Base-by-base conservation (phyloP, 2,888 invertebrate species). In the Ormyrus pomaceus region DNA sequence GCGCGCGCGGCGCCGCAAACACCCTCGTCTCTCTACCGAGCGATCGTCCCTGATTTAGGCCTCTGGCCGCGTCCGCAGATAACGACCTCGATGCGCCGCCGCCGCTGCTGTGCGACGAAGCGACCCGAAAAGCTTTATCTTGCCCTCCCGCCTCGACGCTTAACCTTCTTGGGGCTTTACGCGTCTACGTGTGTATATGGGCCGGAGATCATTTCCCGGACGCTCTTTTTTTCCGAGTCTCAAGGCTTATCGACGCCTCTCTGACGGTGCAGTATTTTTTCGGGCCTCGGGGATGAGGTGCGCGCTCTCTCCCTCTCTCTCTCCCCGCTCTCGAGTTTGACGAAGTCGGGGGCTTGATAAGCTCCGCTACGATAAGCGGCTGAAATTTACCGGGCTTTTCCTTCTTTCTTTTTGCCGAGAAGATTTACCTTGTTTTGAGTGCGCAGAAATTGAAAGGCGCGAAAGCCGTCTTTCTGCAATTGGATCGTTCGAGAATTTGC, bases 11-110 rank as follows among this genome's bases (percentile, higher is more conserved):
- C 87, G 86, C 85, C 87, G 86, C 86, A 86, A 84, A 77, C 74
- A 8, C 51, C 61, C 34, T n/a, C 61, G 48, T 82, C 83, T 83
- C 77, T 71, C 72, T 79, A 59, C 45, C 85, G 84, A 84, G 83
- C 85, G 85, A 86, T 86, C 86, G 87, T 86, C 86, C 87, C 88
- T 87, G 87, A 87, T 87, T 87, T 87, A 87, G 87, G 87, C 86
- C 86, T 86, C 85, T 82, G 87, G 85, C 84, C 86, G 84, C 85
- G 86, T 86, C 87, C 87, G 85, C 85, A 87, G 88, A 87, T 87
- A 88, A 87, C 88, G 87, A 86, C 86, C 86, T 86, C 87, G 87
- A 86, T 87, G 86, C 86, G 86, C 83, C 80, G 50, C 19, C 50
- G 46, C 8, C 4, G n/a, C 19, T 76, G 83, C 85, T 79, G 84